Conservation (phyloP, 1,140 invertebrate genomes). For the Lethrus apterus region DNA sequence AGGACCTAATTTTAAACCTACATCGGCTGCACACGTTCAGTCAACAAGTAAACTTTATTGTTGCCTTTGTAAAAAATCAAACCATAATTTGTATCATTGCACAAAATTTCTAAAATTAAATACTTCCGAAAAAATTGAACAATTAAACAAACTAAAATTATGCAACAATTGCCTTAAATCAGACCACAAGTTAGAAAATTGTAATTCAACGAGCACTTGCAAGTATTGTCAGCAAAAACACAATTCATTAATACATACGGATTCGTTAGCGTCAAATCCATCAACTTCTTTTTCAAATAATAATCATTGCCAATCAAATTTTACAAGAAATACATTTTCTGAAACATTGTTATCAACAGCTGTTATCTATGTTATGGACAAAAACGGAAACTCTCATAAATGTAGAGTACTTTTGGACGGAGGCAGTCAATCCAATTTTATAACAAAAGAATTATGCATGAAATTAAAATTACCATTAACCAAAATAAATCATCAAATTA, state of each 20-base stretch:
- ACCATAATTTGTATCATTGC: slow-evolving; percentile 12
- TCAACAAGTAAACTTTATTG: too few relatives aligned
- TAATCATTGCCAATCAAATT: too few relatives aligned
- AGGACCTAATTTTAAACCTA: too few relatives aligned
- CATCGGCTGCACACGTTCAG: too few relatives aligned
- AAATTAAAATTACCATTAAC: slow-evolving; percentile 21
- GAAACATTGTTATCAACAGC: slow-evolving; percentile 30
- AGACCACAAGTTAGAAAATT: neutral
- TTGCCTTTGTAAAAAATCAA: too few relatives aligned
- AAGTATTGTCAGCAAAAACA: too few relatives aligned
- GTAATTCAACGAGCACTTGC: neutral
- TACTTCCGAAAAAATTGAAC: neutral
- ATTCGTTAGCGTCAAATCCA: too few relatives aligned
- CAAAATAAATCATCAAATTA: slow-evolving; percentile 15
- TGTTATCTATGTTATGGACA: slow-evolving; percentile 21
- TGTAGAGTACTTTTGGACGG: slow-evolving; percentile 26
- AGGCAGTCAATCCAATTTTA: slow-evolving; percentile 28
- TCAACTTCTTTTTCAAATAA: too few relatives aligned
- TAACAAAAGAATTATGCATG: slow-evolving; percentile 18
- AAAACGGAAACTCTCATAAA: slow-evolving; percentile 4
- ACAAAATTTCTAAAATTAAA: slow-evolving; percentile 15
- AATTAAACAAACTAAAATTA: neutral
- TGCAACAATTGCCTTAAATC: neutral
- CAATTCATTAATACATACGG: too few relatives aligned
- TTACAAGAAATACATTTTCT: too few relatives aligned